A percentile compares a stretch with the other conserved stretches of the same genome.
Conservation (phyloP, 2,113 vertebrate species). For the Oceanites oceanicus region DNA sequence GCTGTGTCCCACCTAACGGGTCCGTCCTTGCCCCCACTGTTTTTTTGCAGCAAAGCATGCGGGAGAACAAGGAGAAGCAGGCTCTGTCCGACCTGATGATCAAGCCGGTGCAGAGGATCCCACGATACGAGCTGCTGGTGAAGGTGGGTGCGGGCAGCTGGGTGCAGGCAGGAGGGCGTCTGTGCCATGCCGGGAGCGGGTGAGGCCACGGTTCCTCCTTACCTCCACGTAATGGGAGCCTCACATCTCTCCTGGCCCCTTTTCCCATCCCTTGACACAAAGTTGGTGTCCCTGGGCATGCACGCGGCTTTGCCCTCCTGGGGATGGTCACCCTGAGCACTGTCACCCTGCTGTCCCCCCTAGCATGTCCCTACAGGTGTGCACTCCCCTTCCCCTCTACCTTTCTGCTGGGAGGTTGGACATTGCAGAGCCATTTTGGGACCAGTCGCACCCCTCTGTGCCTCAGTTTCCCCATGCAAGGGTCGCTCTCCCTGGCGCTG, state of each 20-base stretch:
- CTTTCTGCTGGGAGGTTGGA: not conserved
- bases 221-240: accelerated
- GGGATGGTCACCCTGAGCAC: not conserved
- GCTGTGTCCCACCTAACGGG: not conserved
- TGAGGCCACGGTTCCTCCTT: not conserved
- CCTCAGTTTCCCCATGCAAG: not conserved
- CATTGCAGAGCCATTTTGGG: not conserved
- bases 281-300: not conserved
- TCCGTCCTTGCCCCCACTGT: not conserved
- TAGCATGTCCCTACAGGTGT: not conserved
- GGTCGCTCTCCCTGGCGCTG: not conserved
- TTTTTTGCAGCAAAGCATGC: conserved; percentile 89
- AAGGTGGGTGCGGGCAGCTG: conserved; percentile 77
- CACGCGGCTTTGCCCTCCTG: not conserved
- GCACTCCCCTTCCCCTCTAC: not conserved
- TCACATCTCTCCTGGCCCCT: accelerated
- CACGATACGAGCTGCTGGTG: conserved; percentile 94
- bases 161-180: not conserved
- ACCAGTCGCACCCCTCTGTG: accelerated
- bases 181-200: not conserved
- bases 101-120: conserved; percentile 96
- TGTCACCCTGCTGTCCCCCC: not conserved
- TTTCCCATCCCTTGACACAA: not conserved
- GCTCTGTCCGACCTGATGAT: conserved; percentile 97
- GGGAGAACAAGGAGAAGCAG: conserved; percentile 98